Conservation (phyloP, 2,797 vertebrate species). For the Fundulus diaphanus region DNA sequence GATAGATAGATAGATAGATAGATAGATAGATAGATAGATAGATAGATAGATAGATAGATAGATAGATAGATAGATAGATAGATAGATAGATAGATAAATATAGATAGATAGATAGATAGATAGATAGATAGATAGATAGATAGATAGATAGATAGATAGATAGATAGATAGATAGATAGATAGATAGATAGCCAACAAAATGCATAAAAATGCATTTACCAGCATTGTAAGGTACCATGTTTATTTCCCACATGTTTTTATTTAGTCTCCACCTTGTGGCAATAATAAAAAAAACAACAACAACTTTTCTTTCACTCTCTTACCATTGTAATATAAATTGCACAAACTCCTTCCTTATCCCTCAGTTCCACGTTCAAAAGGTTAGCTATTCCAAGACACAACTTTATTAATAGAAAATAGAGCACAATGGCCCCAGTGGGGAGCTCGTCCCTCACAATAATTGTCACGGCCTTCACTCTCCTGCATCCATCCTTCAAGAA, state of each 20-base stretch:
- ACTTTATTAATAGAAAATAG: slow-evolving; percentile 74
- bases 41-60: too few relatives aligned
- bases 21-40: too few relatives aligned
- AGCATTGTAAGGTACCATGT: not conserved
- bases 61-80: too few relatives aligned
- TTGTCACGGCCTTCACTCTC: slow-evolving; percentile 45
- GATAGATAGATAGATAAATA: too few relatives aligned
- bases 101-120: too few relatives aligned
- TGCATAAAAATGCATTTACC: not conserved
- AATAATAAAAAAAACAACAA: slow-evolving; percentile 39
- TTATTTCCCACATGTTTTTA: not conserved
- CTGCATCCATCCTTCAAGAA: slow-evolving; percentile 34
- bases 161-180: too few relatives aligned
- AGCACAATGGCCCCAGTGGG: slow-evolving; percentile 52
- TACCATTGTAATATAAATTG: slow-evolving; percentile 64
- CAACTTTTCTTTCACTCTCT: slow-evolving; percentile 16
- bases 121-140: too few relatives aligned
- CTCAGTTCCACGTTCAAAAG: slow-evolving; percentile 59
- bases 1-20: too few relatives aligned
- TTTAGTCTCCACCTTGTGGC: slow-evolving; percentile 11
- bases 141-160: too few relatives aligned
- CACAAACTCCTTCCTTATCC: slow-evolving; percentile 61
- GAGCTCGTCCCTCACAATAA: slow-evolving; percentile 46
- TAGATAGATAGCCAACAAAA: too few relatives aligned
- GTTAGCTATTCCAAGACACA: slow-evolving; percentile 73